Conservation (phyloP, 2,888 invertebrate genomes). For the Hemithea aestivaria region DNA sequence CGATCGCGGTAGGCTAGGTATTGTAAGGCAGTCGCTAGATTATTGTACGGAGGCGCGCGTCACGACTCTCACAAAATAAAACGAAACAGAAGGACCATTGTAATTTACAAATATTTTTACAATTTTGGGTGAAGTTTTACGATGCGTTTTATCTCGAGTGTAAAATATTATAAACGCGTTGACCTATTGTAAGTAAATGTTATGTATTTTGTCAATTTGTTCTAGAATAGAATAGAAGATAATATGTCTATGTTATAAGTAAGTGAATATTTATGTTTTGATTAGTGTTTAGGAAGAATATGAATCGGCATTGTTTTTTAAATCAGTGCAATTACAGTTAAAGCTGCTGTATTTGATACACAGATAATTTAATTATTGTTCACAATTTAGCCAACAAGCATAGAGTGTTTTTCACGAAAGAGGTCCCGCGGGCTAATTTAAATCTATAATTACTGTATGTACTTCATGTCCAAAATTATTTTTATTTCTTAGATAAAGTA, state of each 20-base stretch:
- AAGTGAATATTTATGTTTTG: slow-evolving; percentile 52
- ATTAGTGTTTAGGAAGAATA: slow-evolving; percentile 31
- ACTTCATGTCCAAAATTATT: no score
- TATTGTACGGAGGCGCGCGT: slow-evolving; percentile 50
- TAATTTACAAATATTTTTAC: slow-evolving; percentile 71
- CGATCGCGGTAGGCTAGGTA: no score
- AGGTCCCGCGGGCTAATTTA: no score
- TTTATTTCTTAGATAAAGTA: no score
- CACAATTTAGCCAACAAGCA: slow-evolving; percentile 26
- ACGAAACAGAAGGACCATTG: slow-evolving; percentile 69
- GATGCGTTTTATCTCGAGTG: slow-evolving; percentile 49
- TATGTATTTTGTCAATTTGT: slow-evolving; percentile 71
- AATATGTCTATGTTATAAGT: slow-evolving; percentile 37
- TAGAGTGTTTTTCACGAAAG: no score
- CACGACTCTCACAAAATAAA: slow-evolving; percentile 51
- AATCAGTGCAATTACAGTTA: slow-evolving; percentile 37
- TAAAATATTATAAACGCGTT: slow-evolving; percentile 37
- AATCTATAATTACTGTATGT: no score
- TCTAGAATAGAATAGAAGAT: slow-evolving; percentile 42
- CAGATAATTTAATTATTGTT: slow-evolving; percentile 23
- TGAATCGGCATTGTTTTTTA: slow-evolving; percentile 33
- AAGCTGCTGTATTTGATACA: slow-evolving; percentile 33
- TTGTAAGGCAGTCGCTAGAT: slow-evolving; percentile 50
- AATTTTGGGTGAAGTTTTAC: slow-evolving; percentile 48
- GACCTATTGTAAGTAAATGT: slow-evolving; percentile 53